Conservation (phyloP, 2,888 invertebrate species). For the Hypolimnas misippus region DNA sequence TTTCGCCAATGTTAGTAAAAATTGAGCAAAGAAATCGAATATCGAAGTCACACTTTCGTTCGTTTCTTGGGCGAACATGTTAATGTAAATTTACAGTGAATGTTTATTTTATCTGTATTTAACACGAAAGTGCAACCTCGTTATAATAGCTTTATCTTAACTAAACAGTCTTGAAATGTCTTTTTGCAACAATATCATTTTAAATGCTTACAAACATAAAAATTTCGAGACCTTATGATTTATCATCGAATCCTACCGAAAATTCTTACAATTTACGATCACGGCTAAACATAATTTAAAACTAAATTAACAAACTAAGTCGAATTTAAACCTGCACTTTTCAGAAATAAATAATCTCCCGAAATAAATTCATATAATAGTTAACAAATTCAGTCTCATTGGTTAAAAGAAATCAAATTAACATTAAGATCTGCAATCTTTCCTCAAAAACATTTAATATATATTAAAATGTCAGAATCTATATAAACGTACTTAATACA, state of each 20-base stretch:
- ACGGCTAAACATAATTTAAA: constrained; percentile 3
- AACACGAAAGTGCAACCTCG: constrained; percentile 25
- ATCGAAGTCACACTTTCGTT: constrained; percentile 36
- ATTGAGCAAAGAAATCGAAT: constrained; percentile 45
- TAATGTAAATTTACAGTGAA: background rate
- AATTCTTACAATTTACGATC: constrained; percentile 4
- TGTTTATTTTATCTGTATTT: background rate
- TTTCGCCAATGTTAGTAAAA: constrained; percentile 26
- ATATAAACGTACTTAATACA: constrained; percentile 10
- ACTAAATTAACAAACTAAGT: constrained; percentile 22
- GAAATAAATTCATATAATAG: constrained; percentile 61
- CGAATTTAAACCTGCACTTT: constrained; percentile 31
- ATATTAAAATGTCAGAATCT: constrained; percentile 31
- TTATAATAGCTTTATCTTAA: constrained; percentile 28
- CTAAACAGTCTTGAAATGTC: constrained; percentile 73
- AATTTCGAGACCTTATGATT: constrained; percentile 11
- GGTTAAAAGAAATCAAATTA: constrained; percentile 66
- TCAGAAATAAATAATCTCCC: constrained; percentile 70
- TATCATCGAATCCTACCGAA: background rate
- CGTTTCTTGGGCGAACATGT: background rate
- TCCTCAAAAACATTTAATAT: constrained; percentile 62
- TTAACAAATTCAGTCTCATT: constrained; percentile 83
- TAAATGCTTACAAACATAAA: constrained; percentile 21
- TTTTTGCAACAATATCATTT: constrained; percentile 50
- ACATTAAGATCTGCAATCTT: constrained; percentile 59